phyloP scores from a whole-genome alignment of 2,797 vertebrate species.

The Adrianichthys oophorus region DNA sequence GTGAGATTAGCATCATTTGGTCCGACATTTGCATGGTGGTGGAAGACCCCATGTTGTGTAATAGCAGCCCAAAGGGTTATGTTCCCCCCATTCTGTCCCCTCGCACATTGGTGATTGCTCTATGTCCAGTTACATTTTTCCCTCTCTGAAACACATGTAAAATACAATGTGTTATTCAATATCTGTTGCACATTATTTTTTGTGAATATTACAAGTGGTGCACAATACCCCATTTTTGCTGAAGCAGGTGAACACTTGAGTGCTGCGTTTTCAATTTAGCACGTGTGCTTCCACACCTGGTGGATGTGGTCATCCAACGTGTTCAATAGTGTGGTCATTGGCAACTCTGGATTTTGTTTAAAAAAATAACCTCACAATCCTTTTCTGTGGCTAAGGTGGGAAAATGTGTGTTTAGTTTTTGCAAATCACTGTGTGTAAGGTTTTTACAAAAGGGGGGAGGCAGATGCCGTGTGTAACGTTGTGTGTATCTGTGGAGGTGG shows the following conservation, averaged over 20 bases:
- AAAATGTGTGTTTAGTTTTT: not conserved
- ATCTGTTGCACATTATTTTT: too few relatives aligned
- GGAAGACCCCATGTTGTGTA: too few relatives aligned
- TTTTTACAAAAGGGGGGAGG: too few relatives aligned
- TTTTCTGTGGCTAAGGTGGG: not conserved
- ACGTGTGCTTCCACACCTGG: not conserved
- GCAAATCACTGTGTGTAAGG: too few relatives aligned
- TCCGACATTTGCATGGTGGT: too few relatives aligned
- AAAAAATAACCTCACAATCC: not conserved
- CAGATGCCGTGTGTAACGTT: not conserved
- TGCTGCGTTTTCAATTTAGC: not conserved
- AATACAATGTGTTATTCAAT: too few relatives aligned
- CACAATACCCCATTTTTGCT: not conserved
- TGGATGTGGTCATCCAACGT: constrained; percentile 11
- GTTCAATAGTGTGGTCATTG: not conserved
- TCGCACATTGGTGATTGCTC: not conserved
- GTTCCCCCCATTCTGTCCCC: not conserved
- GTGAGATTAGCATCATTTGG: too few relatives aligned
- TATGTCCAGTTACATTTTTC: not conserved
- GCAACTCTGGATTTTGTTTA: not conserved
- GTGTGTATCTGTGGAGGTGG: not conserved
- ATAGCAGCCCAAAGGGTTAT: not conserved
- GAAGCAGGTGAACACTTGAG: not conserved
- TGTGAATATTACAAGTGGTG: too few relatives aligned
- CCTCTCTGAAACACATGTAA: not conserved